Percentiles rank a stretch among this genome's conserved stretches.
phyloP scores from a whole-genome alignment of 2,888 invertebrate genomes.

The Synanthedon myopaeformis region DNA sequence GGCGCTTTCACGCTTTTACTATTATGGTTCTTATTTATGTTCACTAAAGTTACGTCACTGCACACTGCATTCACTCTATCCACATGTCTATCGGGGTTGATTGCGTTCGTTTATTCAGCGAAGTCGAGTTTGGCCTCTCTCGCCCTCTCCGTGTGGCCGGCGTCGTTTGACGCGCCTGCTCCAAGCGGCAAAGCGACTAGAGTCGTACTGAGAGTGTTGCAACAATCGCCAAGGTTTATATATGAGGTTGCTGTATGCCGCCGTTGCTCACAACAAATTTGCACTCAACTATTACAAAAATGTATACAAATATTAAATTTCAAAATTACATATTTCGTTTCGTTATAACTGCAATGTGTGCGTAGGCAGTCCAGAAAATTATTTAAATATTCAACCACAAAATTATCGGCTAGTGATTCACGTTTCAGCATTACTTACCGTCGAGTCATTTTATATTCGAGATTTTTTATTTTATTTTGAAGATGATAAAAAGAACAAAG shows the following conservation, averaged over 20 bases:
- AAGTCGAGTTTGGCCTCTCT: slow-evolving; percentile 39
- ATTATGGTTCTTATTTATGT: slow-evolving; percentile 25
- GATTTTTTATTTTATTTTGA: not conserved
- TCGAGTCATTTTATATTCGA: not conserved
- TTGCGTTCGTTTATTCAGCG: slow-evolving; percentile 26
- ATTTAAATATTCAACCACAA: not conserved
- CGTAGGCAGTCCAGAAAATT: not conserved
- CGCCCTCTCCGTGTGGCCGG: slow-evolving; percentile 69
- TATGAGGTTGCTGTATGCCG: slow-evolving; percentile 53
- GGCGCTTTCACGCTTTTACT: slow-evolving; percentile 29
- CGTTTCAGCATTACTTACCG: not conserved
- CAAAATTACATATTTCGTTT: not conserved
- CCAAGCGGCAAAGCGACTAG: slow-evolving; percentile 72
- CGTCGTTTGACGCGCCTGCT: slow-evolving; percentile 55
- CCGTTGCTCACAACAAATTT: slow-evolving; percentile 14
- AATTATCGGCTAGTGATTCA: not conserved
- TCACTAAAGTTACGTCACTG: slow-evolving; percentile 61
- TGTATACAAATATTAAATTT: slow-evolving; percentile 13
- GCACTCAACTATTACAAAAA: slow-evolving; percentile 1
- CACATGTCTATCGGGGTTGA: slow-evolving; percentile 49
- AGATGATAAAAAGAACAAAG: no score
- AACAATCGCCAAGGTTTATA: slow-evolving; percentile 64
- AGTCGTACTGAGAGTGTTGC: slow-evolving; percentile 69
- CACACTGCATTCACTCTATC: slow-evolving; percentile 63
- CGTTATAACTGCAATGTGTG: not conserved